Base-by-base conservation (phyloP, 2,888 invertebrate genomes). In the Nymphalis polychloros region DNA sequence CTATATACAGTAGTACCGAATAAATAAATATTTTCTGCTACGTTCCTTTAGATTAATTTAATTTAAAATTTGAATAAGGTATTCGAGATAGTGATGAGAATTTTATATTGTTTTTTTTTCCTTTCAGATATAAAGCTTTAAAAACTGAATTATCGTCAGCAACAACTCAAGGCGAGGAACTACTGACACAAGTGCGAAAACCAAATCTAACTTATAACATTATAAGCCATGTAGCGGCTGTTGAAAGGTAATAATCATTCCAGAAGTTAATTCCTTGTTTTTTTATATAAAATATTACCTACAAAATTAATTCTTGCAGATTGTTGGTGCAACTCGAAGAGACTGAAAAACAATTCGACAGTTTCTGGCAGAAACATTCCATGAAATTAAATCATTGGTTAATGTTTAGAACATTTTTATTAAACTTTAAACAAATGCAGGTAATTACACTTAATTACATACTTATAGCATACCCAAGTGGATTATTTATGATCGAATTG, bases 301-400 rank as follows among this genome's bases (percentile, higher is more conserved):
- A 52, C 13, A 4, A 5, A 20, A 53, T 27, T 8, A 52, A 5
- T 62, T 19, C 8, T 85, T 93, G 77, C 91, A 97, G 98, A 88
- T 94, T 98, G 82, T 92, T 98, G 77, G 96, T 97, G 69, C 98
- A 98, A 92, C 92, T 98, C 82, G 98, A 98, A 87, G 98, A 98
- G 93, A 98, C 98, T 76, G 97, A 98, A 89, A 94, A 95, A 79
- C 97, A 97, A 74, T 98, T 99, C 88, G 98, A 98, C 86, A 96
- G 96, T 78, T 98, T 98, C 91, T 99, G 98, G 98, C 95, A 95
- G 67, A 96, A 96, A 80, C 98, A 99, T 93, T 97, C 97, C 79
- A 95, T 95, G 69, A 96, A 97, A 81, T 93, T 99, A 82, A 95
- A 96, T 80, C 97, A 98, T 85, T 98, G 98, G 91, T 93, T 99